Percentiles rank a stretch among this genome's conserved stretches.
Conservation (phyloP, 2,888 invertebrate genomes). For the Drosophila fungiperda region DNA sequence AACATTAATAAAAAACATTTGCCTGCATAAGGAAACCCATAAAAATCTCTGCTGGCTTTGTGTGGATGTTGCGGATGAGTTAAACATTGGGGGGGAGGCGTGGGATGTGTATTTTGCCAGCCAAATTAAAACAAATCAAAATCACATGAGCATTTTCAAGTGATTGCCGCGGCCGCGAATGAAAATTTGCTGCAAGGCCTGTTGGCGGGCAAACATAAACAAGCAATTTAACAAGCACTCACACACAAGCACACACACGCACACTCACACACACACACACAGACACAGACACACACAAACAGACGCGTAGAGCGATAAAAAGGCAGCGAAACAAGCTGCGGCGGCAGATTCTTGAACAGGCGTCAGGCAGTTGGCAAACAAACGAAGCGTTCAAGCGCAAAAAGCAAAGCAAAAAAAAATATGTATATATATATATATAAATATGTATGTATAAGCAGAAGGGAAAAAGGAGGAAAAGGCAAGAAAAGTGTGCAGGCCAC, state of each 20-base stretch:
- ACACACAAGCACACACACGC: constrained; percentile 20
- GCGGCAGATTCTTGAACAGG: constrained; percentile 44
- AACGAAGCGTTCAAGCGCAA: constrained; percentile 80
- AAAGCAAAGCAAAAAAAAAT: constrained; percentile 59
- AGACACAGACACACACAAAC: neutral
- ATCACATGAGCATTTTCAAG: constrained; percentile 75
- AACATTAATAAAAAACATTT: constrained; percentile 63
- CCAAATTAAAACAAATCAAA: constrained; percentile 78
- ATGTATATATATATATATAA: neutral
- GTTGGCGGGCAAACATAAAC: constrained; percentile 69
- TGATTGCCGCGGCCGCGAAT: constrained; percentile 57
- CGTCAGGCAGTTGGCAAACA: constrained; percentile 76
- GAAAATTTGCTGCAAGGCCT: constrained; percentile 47
- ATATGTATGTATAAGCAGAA: constrained; percentile 1
- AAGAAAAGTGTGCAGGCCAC: constrained; percentile 51
- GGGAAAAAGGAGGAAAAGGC: constrained; percentile 28
- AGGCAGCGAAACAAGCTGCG: constrained; percentile 12
- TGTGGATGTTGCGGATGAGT: constrained; percentile 29
- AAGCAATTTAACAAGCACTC: constrained; percentile 74
- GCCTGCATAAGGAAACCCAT: constrained; percentile 39
- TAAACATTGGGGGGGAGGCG: constrained; percentile 30
- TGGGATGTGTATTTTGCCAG: constrained; percentile 34
- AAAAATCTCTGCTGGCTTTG: constrained; percentile 11
- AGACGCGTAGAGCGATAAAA: constrained; percentile 24
- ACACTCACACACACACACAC: constrained; percentile 15